These are phyloP conservation scores for Rhizoglyphus robini DNA, from an alignment of 1,140 invertebrate genomes.

Conservation along the genomic window DNA sequence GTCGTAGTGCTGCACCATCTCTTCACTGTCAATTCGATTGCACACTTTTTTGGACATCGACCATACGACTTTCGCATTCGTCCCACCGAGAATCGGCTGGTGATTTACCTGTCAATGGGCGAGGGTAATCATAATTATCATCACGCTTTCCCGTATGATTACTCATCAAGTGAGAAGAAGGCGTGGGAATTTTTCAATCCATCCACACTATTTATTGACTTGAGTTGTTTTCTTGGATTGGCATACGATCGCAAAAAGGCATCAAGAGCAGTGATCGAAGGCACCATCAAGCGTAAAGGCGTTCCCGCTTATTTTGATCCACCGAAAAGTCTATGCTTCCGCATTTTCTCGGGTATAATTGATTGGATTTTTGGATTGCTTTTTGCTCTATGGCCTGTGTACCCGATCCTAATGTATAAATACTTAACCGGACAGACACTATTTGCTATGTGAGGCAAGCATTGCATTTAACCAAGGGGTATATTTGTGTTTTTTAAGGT, in stretches of 20 bases:
- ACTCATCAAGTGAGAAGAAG: constrained; percentile 52
- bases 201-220: constrained; percentile 45
- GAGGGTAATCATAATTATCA: constrained; percentile 59
- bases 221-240: constrained; percentile 42
- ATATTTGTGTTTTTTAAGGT: not conserved
- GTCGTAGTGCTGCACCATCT: constrained; percentile 56
- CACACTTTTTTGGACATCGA: constrained; percentile 36
- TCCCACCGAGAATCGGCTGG: constrained; percentile 38
- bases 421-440: not conserved
- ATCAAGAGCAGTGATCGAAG: constrained; percentile 1
- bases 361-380: constrained; percentile 10
- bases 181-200: constrained; percentile 51
- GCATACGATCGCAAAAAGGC: constrained; percentile 42
- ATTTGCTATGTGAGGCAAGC: not conserved
- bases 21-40: constrained; percentile 49
- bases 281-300: constrained; percentile 12
- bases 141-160: constrained; percentile 60
- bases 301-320: constrained; percentile 10
- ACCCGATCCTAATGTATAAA: constrained; percentile 4
- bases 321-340: not conserved
- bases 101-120: constrained; percentile 38
- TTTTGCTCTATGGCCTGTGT: constrained; percentile 10
- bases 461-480: not conserved
- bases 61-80: constrained; percentile 36
- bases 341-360: constrained; percentile 2